Conservation (phyloP, 2,888 invertebrate genomes). For the Lasioglossum leucozonium region DNA sequence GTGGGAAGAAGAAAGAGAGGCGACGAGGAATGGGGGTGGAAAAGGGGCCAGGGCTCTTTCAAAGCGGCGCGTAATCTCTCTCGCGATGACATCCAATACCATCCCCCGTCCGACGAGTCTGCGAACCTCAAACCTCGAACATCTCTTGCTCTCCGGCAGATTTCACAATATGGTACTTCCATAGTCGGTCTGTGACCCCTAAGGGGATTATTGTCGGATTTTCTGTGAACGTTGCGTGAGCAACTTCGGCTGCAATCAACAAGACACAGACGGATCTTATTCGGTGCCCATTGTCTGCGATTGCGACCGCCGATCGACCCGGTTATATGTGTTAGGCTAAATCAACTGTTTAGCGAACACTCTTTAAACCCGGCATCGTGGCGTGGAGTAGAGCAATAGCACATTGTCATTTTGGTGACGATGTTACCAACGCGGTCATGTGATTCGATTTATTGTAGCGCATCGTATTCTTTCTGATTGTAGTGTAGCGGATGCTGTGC, state of each 20-base stretch:
- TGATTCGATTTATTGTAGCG: too few species aligned
- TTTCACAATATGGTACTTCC: conserved; percentile 75
- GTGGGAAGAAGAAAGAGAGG: conserved; percentile 35
- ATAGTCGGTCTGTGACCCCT: conserved; percentile 62
- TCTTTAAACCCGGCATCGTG: neutral
- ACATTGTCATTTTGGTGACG: too few species aligned
- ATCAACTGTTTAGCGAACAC: neutral
- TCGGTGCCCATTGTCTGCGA: conserved; percentile 15
- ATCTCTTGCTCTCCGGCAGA: conserved; percentile 66
- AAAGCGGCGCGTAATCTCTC: conserved; percentile 80
- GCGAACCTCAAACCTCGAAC: conserved; percentile 72
- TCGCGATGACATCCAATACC: conserved; percentile 81
- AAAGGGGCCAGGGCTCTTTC: conserved; percentile 71
- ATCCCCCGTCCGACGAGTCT: conserved; percentile 72
- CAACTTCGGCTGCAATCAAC: conserved; percentile 42
- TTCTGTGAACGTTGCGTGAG: conserved; percentile 42
- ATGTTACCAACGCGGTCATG: too few species aligned
- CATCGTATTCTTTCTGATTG: too few species aligned
- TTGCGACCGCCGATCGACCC: neutral
- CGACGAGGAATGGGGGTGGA: conserved; percentile 33
- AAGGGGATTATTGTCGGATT: conserved; percentile 65
- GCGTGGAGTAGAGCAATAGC: too few species aligned
- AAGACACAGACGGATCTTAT: conserved; percentile 31
- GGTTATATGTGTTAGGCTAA: neutral
- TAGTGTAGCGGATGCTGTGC: too few species aligned